phyloP scores from a whole-genome alignment of 2,888 invertebrate genomes.

The Lasioglossum zephyrum region DNA sequence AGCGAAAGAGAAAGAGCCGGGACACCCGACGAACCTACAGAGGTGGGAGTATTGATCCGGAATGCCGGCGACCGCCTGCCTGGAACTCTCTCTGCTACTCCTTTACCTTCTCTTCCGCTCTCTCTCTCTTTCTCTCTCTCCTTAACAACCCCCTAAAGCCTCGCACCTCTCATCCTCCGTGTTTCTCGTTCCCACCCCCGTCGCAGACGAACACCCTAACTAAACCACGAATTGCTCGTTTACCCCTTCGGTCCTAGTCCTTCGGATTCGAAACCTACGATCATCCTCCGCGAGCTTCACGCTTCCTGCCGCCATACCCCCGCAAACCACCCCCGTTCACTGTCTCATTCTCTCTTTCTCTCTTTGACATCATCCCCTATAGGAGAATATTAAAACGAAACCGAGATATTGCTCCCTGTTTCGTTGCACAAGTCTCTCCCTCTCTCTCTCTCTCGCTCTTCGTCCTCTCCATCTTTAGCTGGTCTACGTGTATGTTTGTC shows the following conservation, averaged over 20 bases:
- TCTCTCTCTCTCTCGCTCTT: not conserved
- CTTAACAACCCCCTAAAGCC: not conserved
- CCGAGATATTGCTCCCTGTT: not conserved
- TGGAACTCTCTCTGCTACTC: constrained; percentile 74
- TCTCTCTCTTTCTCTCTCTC: not conserved
- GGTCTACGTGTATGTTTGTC: not conserved
- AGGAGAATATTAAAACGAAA: constrained; percentile 24
- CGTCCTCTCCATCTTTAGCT: not conserved
- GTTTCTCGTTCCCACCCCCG: not conserved
- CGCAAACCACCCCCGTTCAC: not conserved
- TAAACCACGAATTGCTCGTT: constrained; percentile 53
- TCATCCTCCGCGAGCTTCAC: constrained; percentile 35
- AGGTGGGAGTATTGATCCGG: constrained; percentile 83
- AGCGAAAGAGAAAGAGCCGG: constrained; percentile 44
- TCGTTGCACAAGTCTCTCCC: not conserved
- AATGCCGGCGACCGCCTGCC: constrained; percentile 80
- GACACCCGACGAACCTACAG: constrained; percentile 66
- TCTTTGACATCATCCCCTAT: not conserved
- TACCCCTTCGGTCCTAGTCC: constrained; percentile 32
- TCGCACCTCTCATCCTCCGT: constrained; percentile 3
- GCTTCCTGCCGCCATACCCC: not conserved
- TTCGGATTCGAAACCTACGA: constrained; percentile 38
- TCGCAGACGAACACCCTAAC: constrained; percentile 33
- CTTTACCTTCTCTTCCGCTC: constrained; percentile 65
- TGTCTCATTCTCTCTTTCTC: not conserved